Evolutionary conservation across 1,140 invertebrate species (phyloP).

Genomic region (Argopecten irradians): DNA sequence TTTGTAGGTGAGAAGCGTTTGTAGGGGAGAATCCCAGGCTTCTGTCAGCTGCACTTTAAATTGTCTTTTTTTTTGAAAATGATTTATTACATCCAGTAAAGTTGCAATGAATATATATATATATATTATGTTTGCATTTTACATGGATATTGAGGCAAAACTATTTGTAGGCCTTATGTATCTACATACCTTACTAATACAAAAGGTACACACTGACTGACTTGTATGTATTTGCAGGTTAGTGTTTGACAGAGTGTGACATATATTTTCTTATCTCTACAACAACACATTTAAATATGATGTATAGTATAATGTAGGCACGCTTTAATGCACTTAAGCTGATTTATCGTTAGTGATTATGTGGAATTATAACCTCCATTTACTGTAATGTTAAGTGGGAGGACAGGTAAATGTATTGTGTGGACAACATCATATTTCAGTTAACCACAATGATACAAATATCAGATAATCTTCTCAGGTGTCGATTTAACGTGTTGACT

Average conservation of each 20-base stretch:
- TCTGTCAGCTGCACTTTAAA: background rate
- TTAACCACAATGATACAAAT: background rate
- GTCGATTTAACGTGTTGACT: background rate
- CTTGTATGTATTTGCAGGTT: background rate
- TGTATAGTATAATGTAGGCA: background rate
- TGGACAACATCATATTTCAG: background rate
- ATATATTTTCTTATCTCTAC: background rate
- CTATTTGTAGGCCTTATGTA: no score
- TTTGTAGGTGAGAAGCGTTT: background rate
- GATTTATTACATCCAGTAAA: background rate
- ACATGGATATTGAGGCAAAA: background rate
- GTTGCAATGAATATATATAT: background rate
- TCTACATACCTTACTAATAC: background rate
- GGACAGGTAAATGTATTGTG: background rate
- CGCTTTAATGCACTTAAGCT: background rate
- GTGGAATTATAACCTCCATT: background rate
- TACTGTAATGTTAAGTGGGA: background rate
- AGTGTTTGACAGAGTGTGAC: background rate
- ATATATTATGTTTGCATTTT: background rate
- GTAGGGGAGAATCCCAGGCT: background rate
- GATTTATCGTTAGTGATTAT: background rate
- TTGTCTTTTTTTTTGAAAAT: background rate
- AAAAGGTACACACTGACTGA: background rate
- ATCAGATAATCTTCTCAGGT: background rate
- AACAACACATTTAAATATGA: slow-evolving; percentile 10